Evolutionary conservation across 64 coral and sea anemone genomes (phyloP), one percentile per base, ranked within the genome.

Genomic region (Dendronephthya gigantea): DNA sequence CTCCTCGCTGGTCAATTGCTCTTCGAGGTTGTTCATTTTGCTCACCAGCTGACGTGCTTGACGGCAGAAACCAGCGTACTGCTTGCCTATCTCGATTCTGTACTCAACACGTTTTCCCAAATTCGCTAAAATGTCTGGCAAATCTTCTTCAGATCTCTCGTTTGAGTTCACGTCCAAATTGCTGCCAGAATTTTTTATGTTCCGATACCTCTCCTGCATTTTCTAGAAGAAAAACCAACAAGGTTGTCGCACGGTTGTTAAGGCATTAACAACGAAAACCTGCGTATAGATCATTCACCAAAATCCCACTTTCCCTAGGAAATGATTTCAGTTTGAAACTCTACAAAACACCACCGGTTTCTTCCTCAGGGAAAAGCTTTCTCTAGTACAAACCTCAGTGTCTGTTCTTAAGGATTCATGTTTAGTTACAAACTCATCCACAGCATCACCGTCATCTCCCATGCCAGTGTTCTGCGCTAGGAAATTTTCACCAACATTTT

Each of bases 1-100:
- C 25, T 98, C 95, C 49, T 98, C 95, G 83, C 95, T 98, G 31
- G 95, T 98, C 32, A 98, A 70, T 47, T 98, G 95, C 23, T 84
- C 85, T 82, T 89, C 85, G 13, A 98, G 69, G 41, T 98, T 92
- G 31, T 98, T 82, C 68, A 98, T 58, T 50, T 88, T 98, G 32
- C 87, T 66, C 29, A 88, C 82, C 10, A 98, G 90, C 95, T 98
- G 83, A 27, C 91, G 89, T 39, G 87, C 84, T 34, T 98, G 95
- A 37, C 90, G 86, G 41, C 93, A 90, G 32, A 98, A 98, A 45
- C 91, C 92, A 82, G 90, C 93, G 83, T 93, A 93, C 82, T 91
- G 88, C 87, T 98, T 98, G 32, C 84, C 92, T 5, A 98, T 36
- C 6, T 81, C 40, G 33, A 98, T 85, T 82, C 95, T 88, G 88